Percentiles rank a stretch among this genome's conserved stretches.
Conservation (phyloP, 2,797 vertebrate species). For the Lagorchestes hirsutus region DNA sequence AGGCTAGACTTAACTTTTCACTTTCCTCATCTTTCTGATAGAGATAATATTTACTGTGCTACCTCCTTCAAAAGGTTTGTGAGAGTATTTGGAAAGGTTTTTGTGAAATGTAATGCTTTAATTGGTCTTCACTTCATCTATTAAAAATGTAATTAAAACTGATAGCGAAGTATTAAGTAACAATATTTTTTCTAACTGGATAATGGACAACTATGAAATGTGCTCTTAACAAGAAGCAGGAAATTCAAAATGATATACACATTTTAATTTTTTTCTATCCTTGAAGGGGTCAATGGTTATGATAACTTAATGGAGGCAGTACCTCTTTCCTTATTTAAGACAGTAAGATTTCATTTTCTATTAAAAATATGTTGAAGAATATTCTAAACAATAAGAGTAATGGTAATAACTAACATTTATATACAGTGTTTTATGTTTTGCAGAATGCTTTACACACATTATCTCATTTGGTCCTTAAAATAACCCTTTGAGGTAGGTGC, state of each 20-base stretch:
- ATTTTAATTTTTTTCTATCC: background rate
- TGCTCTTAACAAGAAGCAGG: background rate
- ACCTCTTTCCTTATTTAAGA: background rate
- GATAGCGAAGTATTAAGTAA: conserved; percentile 8
- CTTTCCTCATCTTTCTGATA: background rate
- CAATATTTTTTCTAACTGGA: conserved; percentile 30
- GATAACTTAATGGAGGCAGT: background rate
- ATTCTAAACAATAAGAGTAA: background rate
- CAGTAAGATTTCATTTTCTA: background rate
- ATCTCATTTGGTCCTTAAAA: background rate
- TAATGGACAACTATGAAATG: background rate
- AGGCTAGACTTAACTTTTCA: background rate
- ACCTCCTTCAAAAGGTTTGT: background rate
- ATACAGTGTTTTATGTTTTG: background rate
- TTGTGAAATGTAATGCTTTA: background rate
- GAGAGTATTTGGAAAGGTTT: conserved; percentile 30
- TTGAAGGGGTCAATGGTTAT: background rate
- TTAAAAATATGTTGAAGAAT: background rate
- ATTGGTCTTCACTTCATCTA: conserved; percentile 27
- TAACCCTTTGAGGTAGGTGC: background rate
- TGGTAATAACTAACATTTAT: background rate
- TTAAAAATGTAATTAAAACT: conserved; percentile 28
- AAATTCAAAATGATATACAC: background rate
- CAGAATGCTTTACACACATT: background rate
- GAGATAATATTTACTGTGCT: background rate